phyloP scores from a whole-genome alignment of 1,140 invertebrate species.

The Ceratina calcarata region DNA sequence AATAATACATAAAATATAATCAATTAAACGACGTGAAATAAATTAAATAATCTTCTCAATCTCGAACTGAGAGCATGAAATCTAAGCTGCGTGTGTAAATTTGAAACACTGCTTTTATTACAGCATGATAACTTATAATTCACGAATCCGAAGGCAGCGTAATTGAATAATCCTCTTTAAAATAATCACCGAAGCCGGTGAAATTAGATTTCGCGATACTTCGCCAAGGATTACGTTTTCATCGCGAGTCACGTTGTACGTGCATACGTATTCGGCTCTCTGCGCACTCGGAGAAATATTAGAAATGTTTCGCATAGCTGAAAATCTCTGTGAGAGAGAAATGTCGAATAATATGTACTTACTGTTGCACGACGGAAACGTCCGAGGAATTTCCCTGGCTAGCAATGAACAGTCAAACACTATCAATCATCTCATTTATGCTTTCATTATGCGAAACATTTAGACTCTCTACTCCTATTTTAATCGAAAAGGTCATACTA shows the following conservation, averaged over 20 bases:
- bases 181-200: background rate
- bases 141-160: background rate
- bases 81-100: background rate
- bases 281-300: background rate
- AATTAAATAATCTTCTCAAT: no score
- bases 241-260: background rate
- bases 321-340: background rate
- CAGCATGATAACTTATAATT: background rate
- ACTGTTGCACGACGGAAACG: no score
- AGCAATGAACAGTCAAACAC: no score
- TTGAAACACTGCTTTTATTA: background rate
- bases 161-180: constrained; percentile 8
- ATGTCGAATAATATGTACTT: no score
- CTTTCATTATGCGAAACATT: no score
- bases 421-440: no score
- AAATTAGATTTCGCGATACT: constrained; percentile 5
- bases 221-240: background rate
- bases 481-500: no score
- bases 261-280: background rate
- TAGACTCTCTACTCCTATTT: no score
- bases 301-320: constrained; percentile 3
- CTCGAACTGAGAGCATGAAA: no score
- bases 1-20: no score
- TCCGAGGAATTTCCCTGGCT: no score
- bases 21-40: no score